Base-by-base conservation (phyloP, 2,113 vertebrate genomes). In the Platanista minor region DNA sequence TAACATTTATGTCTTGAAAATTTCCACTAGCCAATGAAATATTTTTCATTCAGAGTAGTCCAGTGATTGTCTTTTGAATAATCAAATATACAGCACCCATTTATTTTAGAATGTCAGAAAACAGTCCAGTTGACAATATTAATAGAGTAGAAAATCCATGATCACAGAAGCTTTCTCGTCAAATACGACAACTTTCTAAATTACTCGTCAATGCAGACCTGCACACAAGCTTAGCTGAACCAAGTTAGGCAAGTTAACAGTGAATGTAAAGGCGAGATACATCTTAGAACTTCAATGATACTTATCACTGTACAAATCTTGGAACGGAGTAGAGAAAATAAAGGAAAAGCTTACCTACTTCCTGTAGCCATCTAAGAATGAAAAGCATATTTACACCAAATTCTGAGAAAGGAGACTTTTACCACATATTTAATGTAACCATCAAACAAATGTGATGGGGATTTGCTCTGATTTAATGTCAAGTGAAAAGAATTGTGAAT, bases 81-180 rank as follows among this genome's bases (percentile, higher is more conserved):
- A 89, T 96, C 98, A 91, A 95, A 98, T 98, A 97, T 98, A 98
- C 54, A 96, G 6, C 43, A 96, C 83, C 33, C 54, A 98, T 98
- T 97, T 97, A 98, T 97, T 97, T 98, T 97, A 97, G 95, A 81
- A 88, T 80, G n/a, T 83, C 95, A 98, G 95, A 97, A 98, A 92
- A 72, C 77, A 96, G 54, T 78, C 86, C 27, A 96, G 67, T 91
- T 95, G 97, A 97, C 93, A 96, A 69, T 87, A 97, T 96, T 98
- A 97, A 98, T 91, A 96, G 80, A 97, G 72, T 49, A 94, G 88
- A 96, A 98, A 97, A 98, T 89, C 86, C 92, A 90, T 95, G 92
- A 98, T 98, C 87, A 92, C 93, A 90, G 93, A 97, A 97, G 74
- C 75, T 96, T 96, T 95, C 89, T 87, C 62, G 67, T 95, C 96